Percentiles rank a stretch among this genome's conserved stretches.
Evolutionary conservation across 2,888 invertebrate genomes (phyloP).

Genomic region (Sphecodes monilicornis): DNA sequence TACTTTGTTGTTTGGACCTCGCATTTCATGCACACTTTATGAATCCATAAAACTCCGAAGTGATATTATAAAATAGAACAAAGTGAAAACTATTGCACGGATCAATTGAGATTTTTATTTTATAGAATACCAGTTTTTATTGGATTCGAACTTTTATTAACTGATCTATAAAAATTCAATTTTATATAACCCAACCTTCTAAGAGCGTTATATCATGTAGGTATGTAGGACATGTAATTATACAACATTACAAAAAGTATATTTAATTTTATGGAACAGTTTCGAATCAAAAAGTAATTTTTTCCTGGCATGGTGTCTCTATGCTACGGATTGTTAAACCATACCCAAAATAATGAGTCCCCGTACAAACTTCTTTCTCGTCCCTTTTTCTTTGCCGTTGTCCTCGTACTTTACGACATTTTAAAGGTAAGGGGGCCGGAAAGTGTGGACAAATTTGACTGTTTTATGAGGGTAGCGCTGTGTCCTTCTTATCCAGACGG

Average conservation of each 20-base stretch:
- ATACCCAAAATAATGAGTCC: constrained; percentile 16
- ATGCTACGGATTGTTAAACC: background rate
- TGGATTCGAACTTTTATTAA: no score
- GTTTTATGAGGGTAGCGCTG: constrained; percentile 72
- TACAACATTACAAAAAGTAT: background rate
- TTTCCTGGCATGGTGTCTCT: background rate
- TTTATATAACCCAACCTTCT: no score
- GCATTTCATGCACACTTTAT: no score
- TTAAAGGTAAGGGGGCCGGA: constrained; percentile 71
- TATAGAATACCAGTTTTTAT: no score
- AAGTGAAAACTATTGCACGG: no score
- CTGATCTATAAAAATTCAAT: no score
- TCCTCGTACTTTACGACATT: constrained; percentile 74
- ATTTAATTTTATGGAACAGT: background rate
- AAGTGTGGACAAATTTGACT: constrained; percentile 78
- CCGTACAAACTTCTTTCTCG: constrained; percentile 35
- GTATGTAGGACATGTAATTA: background rate
- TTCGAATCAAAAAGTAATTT: background rate
- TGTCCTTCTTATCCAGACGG: background rate
- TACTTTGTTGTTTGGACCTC: no score
- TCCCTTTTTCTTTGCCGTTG: constrained; percentile 39
- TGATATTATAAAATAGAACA: no score
- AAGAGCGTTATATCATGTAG: no score
- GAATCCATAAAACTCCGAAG: no score
- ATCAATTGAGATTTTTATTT: no score